These are phyloP conservation scores for Gastracanthus pulcherrimus DNA, from an alignment of 2,888 invertebrate genomes.

Conservation along the genomic window DNA sequence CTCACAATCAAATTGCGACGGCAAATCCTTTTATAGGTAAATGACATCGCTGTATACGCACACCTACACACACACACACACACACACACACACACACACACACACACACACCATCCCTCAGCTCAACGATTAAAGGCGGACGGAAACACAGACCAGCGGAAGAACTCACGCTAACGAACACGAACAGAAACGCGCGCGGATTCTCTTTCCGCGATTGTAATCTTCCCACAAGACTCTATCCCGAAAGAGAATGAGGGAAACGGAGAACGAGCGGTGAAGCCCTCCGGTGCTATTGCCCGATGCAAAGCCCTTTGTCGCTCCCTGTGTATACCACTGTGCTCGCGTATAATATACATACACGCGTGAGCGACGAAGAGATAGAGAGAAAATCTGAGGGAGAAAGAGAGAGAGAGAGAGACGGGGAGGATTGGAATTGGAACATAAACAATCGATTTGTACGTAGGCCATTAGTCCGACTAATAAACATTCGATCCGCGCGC, in stretches of 20 bases:
- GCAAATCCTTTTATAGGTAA: constrained; percentile 49
- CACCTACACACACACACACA: not conserved
- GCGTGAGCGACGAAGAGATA: not conserved
- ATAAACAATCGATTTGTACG: constrained; percentile 41
- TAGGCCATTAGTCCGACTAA: constrained; percentile 43
- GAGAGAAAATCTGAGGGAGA: too few species aligned
- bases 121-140: not conserved
- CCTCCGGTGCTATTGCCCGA: constrained; percentile 29
- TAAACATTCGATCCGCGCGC: constrained; percentile 41
- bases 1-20: constrained; percentile 39
- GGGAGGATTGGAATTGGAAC: constrained; percentile 21
- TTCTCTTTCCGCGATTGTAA: constrained; percentile 39
- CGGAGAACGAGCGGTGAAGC: constrained; percentile 10
- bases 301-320: constrained; percentile 33
- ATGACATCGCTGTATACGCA: constrained; percentile 26
- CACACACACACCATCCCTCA: not conserved
- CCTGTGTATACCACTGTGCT: not conserved
- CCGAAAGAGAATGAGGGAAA: not conserved
- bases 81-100: not conserved
- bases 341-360: not conserved
- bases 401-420: not conserved
- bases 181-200: constrained; percentile 4
- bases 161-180: not conserved
- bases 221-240: constrained; percentile 16
- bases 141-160: not conserved